Evolutionary conservation across 2,113 vertebrate species (phyloP).

Genomic region (Ciconia maguari): DNA sequence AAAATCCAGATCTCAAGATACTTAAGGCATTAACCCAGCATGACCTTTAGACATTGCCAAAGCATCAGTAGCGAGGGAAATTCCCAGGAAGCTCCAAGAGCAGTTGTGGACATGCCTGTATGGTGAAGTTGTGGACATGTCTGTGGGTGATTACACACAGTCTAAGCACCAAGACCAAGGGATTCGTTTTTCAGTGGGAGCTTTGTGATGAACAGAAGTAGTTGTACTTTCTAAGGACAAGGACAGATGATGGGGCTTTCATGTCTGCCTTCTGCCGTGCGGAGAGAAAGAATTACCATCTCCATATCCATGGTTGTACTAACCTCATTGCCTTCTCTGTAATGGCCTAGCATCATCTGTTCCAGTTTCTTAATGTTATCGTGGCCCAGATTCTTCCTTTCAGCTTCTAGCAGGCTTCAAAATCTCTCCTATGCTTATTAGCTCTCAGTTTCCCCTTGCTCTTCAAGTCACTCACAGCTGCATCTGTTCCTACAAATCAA

Average conservation of each 20-base stretch:
- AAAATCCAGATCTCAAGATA: not conserved
- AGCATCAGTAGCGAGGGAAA: not conserved
- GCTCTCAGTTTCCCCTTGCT: not conserved
- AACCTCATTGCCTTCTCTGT: not conserved
- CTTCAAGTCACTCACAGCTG: not conserved
- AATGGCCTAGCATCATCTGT: not conserved
- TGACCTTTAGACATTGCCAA: not conserved
- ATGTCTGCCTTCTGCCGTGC: not conserved
- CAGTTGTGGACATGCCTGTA: not conserved
- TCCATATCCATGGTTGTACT: not conserved
- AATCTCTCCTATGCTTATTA: not conserved
- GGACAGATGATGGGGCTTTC: not conserved
- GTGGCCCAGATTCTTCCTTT: not conserved
- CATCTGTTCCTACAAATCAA: not conserved
- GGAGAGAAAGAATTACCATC: not conserved
- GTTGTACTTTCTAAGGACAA: not conserved
- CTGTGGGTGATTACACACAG: not conserved
- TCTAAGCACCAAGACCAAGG: not conserved
- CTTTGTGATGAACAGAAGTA: not conserved
- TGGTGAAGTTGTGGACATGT: not conserved
- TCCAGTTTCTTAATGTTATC: not conserved
- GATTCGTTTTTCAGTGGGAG: not conserved
- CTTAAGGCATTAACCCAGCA: not conserved
- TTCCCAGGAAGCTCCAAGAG: constrained; percentile 1
- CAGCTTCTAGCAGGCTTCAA: not conserved